A percentile compares a stretch with the other conserved stretches of the same genome.
These are phyloP conservation scores for Phyllotis vaccarum DNA, from an alignment of 2,797 vertebrate species.

Conservation along the genomic window DNA sequence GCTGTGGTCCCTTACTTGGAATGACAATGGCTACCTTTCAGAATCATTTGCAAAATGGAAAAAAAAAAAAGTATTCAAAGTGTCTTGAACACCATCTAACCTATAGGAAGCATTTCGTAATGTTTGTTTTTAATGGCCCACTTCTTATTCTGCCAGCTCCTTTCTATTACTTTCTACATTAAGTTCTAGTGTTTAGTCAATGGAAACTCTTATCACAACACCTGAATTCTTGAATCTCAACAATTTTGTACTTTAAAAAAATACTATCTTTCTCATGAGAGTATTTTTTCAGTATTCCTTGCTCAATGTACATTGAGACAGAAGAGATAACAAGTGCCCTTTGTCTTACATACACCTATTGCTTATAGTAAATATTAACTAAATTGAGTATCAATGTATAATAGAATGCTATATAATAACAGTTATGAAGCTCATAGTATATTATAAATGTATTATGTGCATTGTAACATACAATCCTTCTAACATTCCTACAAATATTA, in stretches of 20 bases:
- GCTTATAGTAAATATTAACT: background rate
- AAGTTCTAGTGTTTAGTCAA: background rate
- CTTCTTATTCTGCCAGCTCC: background rate
- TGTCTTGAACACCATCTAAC: background rate
- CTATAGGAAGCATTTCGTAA: background rate
- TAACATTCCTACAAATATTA: background rate
- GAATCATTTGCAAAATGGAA: background rate
- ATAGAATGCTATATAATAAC: background rate
- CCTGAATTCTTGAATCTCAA: background rate
- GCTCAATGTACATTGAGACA: background rate
- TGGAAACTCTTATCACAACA: background rate
- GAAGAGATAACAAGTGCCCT: background rate
- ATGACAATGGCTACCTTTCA: background rate
- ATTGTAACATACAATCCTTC: background rate
- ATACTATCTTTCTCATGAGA: background rate
- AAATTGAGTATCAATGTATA: background rate
- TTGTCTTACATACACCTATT: background rate
- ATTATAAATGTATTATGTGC: background rate
- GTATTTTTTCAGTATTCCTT: background rate
- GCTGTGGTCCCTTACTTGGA: background rate
- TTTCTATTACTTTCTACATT: background rate
- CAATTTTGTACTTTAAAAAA: background rate
- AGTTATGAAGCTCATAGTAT: background rate
- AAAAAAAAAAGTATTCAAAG: conserved; percentile 9
- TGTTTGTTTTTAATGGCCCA: background rate